Evolutionary conservation across 2,888 invertebrate species (phyloP).

Genomic region (Mystacides longicornis): DNA sequence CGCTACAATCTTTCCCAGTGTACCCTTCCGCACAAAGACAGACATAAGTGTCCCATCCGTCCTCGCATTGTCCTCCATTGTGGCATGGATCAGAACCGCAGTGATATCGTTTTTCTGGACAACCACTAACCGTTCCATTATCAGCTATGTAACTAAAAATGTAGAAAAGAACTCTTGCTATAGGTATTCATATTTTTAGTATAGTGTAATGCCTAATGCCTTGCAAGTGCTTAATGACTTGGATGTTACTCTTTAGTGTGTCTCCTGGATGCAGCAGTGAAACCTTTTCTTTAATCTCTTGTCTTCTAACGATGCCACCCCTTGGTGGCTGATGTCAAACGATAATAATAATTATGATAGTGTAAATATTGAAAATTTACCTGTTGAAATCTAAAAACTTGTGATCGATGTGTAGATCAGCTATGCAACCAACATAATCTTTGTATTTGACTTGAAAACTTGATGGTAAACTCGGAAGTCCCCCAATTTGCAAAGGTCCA

Average conservation of each 20-base stretch:
- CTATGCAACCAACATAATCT: slow-evolving; percentile 86
- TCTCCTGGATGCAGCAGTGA: no score
- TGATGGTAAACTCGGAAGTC: slow-evolving; percentile 74
- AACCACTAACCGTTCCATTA: slow-evolving; percentile 82
- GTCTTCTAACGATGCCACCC: no score
- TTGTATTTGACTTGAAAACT: slow-evolving; percentile 71
- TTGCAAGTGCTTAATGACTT: no score
- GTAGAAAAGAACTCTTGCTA: no score
- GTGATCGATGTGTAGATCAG: slow-evolving; percentile 79
- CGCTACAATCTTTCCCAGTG: slow-evolving; percentile 86
- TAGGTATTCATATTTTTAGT: not conserved
- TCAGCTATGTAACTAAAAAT: slow-evolving; percentile 69
- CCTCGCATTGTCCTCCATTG: slow-evolving; percentile 79
- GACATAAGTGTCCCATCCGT: slow-evolving; percentile 82
- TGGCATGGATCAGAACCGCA: slow-evolving; percentile 82
- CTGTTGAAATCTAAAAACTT: slow-evolving; percentile 80
- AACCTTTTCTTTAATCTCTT: no score
- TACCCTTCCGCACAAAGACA: slow-evolving; percentile 82
- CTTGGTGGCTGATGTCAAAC: no score
- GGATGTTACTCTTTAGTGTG: no score
- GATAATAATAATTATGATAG: not conserved
- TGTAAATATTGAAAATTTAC: slow-evolving; percentile 32
- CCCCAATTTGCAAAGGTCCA: slow-evolving; percentile 87
- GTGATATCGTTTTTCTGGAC: slow-evolving; percentile 74
- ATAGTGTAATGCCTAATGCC: not conserved